These are phyloP conservation scores for Enteromius argenteus DNA, from an alignment of 2,797 vertebrate species.

Conservation along the genomic window DNA sequence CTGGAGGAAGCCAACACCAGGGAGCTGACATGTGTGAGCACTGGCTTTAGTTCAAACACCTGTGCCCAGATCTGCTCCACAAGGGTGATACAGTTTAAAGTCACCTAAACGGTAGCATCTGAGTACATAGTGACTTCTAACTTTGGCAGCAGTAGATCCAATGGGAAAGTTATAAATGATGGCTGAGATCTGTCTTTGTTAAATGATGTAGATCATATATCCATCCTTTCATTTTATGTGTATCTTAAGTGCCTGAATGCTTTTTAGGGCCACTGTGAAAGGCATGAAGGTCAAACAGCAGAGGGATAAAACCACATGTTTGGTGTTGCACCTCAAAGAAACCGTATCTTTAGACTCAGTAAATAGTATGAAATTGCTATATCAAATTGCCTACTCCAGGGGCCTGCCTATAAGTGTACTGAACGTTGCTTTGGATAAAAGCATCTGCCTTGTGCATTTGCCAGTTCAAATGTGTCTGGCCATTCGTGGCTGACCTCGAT, in stretches of 20 bases:
- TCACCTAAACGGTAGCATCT: conserved; percentile 4
- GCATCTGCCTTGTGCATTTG: conserved; percentile 18
- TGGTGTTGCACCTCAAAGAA: neutral
- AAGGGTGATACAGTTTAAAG: conserved; percentile 13
- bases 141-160: neutral
- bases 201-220: neutral
- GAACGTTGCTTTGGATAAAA: neutral
- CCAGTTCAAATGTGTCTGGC: conserved; percentile 15
- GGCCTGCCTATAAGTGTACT: neutral
- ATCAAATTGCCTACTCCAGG: neutral
- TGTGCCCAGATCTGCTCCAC: conserved; percentile 6
- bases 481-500: neutral
- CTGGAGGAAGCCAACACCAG: conserved; percentile 62
- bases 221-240: neutral
- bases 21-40: conserved; percentile 1
- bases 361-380: conserved; percentile 13
- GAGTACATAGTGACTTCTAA: neutral
- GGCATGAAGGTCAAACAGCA: neutral
- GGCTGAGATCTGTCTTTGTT: neutral
- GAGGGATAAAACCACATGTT: neutral
- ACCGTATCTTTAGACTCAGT: neutral
- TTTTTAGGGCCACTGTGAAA: neutral
- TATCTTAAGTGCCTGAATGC: neutral
- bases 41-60: conserved; percentile 15
- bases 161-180: neutral